A percentile compares a stretch with the other conserved stretches of the same genome.
Evolutionary conservation across 2,888 invertebrate genomes (phyloP).

Genomic region (Campoletis raptor): DNA sequence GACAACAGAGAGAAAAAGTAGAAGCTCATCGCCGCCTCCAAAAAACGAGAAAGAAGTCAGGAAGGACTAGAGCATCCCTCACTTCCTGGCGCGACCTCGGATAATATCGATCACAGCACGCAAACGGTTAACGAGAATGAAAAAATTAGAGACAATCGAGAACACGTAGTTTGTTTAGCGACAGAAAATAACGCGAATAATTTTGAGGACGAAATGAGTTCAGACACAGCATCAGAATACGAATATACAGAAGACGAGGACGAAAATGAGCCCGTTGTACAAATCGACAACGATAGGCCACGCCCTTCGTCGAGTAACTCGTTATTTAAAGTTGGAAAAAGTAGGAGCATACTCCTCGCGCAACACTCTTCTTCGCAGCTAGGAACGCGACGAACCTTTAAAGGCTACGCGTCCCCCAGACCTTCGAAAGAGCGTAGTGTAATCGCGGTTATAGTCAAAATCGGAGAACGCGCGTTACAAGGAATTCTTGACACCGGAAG

Average conservation of each 20-base stretch:
- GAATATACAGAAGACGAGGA: slow-evolving; percentile 12
- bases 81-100: slow-evolving; percentile 21
- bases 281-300: not conserved
- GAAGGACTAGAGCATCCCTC: not conserved
- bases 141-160: not conserved
- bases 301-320: not conserved
- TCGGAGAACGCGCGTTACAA: not conserved
- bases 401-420: slow-evolving; percentile 5
- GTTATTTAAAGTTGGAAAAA: not conserved
- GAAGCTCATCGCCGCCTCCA: too few relatives aligned
- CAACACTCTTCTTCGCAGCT: not conserved
- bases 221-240: not conserved
- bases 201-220: not conserved
- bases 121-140: not conserved
- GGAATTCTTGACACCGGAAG: slow-evolving; percentile 30
- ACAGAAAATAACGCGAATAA: not conserved
- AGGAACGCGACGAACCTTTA: slow-evolving; percentile 13
- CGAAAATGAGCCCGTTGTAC: not conserved
- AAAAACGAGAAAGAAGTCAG: too few relatives aligned
- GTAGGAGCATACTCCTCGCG: not conserved
- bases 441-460: not conserved
- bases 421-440: not conserved
- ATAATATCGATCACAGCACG: not conserved
- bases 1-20: too few relatives aligned
- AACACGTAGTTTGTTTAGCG: not conserved